These are phyloP conservation scores for Teinopalpus imperialis DNA, from an alignment of 2,888 invertebrate species.

Conservation along the genomic window DNA sequence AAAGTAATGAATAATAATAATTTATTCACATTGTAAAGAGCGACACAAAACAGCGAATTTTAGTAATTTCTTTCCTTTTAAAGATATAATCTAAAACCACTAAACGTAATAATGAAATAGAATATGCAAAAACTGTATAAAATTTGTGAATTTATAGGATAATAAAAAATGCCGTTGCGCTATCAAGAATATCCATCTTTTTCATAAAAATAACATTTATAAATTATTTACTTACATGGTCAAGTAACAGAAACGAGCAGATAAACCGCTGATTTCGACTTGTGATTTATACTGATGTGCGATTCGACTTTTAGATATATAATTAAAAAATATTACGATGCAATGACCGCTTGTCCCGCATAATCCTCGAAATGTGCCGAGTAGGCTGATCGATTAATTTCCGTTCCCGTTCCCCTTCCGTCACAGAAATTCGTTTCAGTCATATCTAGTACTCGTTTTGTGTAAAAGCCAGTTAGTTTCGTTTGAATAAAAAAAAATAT, in stretches of 20 bases:
- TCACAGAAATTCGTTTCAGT: too few relatives aligned
- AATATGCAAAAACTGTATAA: background rate
- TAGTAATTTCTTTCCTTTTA: too few relatives aligned
- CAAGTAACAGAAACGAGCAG: conserved; percentile 4
- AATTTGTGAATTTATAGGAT: background rate
- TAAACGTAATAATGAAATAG: conserved; percentile 2
- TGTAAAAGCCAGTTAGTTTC: too few relatives aligned
- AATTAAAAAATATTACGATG: conserved; percentile 3
- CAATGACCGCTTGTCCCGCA: background rate
- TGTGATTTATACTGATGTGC: background rate
- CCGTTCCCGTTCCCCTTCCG: too few relatives aligned
- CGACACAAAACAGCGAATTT: too few relatives aligned
- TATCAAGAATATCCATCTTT: conserved; percentile 10
- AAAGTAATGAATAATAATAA: too few relatives aligned
- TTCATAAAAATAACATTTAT: conserved; percentile 15
- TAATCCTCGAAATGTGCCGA: too few relatives aligned
- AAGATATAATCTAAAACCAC: too few relatives aligned
- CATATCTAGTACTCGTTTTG: too few relatives aligned
- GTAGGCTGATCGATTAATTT: background rate
- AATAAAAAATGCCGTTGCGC: conserved; percentile 4
- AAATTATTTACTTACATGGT: conserved; percentile 16
- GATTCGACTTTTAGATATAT: background rate
- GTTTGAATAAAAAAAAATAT: background rate
- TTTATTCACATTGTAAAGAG: too few relatives aligned
- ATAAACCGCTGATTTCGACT: conserved; percentile 1